A percentile compares a stretch with the other conserved stretches of the same genome.
Evolutionary conservation across 2,113 vertebrate genomes (phyloP).

Genomic region (Prinia subflava): DNA sequence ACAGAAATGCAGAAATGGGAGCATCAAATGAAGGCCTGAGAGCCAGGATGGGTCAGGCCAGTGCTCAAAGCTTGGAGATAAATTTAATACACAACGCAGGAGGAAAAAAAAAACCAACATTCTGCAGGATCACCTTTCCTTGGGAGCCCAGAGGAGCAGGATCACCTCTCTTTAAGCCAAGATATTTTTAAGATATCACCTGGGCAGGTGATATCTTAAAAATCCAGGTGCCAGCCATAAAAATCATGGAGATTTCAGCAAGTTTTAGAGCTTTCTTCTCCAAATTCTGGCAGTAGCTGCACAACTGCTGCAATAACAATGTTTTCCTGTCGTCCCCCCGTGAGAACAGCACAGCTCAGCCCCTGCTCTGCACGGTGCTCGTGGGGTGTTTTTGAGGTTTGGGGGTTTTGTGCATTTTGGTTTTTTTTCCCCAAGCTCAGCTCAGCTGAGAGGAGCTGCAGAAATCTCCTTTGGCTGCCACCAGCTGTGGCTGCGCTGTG

Average conservation of each 20-base stretch:
- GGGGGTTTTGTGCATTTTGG: background rate
- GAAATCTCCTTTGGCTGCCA: background rate
- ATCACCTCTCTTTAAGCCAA: background rate
- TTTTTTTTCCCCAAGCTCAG: background rate
- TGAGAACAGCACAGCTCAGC: background rate
- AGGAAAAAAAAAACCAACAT: background rate
- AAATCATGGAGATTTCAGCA: background rate
- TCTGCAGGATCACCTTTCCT: background rate
- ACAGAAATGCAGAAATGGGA: background rate
- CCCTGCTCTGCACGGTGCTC: background rate
- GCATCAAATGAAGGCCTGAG: background rate
- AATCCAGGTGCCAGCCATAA: background rate
- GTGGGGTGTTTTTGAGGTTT: background rate
- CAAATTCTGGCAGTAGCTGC: background rate
- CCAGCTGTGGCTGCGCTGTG: background rate
- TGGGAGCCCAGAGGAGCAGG: background rate
- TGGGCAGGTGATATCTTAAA: background rate
- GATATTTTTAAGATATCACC: background rate
- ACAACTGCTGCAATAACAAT: background rate
- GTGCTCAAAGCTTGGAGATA: background rate
- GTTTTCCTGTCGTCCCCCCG: background rate
- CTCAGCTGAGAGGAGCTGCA: constrained; percentile 2
- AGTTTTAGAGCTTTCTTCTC: background rate
- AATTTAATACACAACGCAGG: background rate
- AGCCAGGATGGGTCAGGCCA: background rate